Base-by-base conservation (phyloP, 2,888 invertebrate genomes). In the Panopea generosa region DNA sequence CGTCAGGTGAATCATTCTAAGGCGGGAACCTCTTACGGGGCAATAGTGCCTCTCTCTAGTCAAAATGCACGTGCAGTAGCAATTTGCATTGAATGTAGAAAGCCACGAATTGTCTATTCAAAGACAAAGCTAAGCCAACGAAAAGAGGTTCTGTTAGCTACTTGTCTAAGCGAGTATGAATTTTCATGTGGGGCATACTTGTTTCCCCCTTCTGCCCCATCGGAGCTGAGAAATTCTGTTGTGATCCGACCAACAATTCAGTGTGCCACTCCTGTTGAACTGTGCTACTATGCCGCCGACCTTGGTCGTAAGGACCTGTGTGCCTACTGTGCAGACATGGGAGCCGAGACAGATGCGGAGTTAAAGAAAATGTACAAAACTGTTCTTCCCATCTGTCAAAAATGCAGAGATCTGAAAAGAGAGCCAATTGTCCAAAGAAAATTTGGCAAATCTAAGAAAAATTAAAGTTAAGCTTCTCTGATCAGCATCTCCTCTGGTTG, bases 51-150 rank as follows among this genome's bases (percentile, higher is more conserved):
- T n/a, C n/a, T n/a, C n/a, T n/a, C n/a, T n/a, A n/a, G n/a, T n/a
- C n/a, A n/a, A n/a, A n/a, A n/a, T n/a, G n/a, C n/a, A n/a, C n/a
- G n/a, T n/a, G n/a, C n/a, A n/a, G n/a, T n/a, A n/a, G n/a, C n/a
- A n/a, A n/a, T n/a, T n/a, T n/a, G n/a, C n/a, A n/a, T n/a, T n/a
- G n/a, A n/a, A n/a, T n/a, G n/a, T n/a, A n/a, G n/a, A n/a, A n/a
- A n/a, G n/a, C n/a, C n/a, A n/a, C n/a, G n/a, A n/a, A n/a, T n/a
- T n/a, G n/a, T n/a, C n/a, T n/a, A n/a, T n/a, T n/a, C n/a, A n/a
- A n/a, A n/a, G n/a, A n/a, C n/a, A n/a, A n/a, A n/a, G n/a, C 22
- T 63, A 38, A 1, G 63, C n/a, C 52, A 63, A 52, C 50, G 63
- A 40, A 50, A 52, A 38, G 40, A 63, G 22, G 20, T 33, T 18